Conservation (phyloP, 1,140 invertebrate genomes). For the Sminthurides bifidus region DNA sequence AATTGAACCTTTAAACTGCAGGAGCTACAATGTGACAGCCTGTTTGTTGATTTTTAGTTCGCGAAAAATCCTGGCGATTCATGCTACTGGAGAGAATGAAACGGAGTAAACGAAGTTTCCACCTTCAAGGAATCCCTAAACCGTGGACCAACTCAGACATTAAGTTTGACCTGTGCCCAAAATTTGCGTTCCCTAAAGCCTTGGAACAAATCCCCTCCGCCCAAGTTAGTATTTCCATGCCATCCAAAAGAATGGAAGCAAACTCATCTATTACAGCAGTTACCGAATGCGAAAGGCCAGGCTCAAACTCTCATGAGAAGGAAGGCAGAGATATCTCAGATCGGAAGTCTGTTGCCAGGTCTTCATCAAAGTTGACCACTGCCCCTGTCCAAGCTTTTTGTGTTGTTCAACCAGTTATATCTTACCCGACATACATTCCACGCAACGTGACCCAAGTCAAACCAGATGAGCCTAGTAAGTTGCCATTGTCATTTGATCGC, state of each 20-base stretch:
- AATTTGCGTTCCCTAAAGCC: too few relatives aligned
- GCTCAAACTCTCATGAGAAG: too few relatives aligned
- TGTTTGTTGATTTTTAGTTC: constrained; percentile 7
- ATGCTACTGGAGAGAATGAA: constrained; percentile 19
- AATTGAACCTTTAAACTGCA: neutral
- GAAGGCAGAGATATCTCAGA: too few relatives aligned
- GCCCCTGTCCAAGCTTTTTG: neutral
- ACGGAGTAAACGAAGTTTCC: constrained; percentile 5
- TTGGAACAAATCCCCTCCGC: too few relatives aligned
- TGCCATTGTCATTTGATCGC: neutral
- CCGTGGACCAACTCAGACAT: too few relatives aligned
- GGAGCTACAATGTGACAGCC: neutral
- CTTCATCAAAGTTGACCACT: neutral
- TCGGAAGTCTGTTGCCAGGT: neutral
- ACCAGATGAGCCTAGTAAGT: neutral
- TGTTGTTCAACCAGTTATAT: constrained; percentile 16
- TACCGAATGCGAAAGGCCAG: too few relatives aligned
- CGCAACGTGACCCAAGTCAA: constrained; percentile 15
- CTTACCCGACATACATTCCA: constrained; percentile 27
- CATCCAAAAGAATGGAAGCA: too few relatives aligned
- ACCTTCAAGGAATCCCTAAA: constrained; percentile 8
- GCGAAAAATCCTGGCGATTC: constrained; percentile 23
- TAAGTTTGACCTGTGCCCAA: too few relatives aligned
- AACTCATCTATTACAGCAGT: too few relatives aligned
- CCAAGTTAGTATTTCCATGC: too few relatives aligned